Conservation (phyloP, 1,140 invertebrate species). For the Musca domestica region DNA sequence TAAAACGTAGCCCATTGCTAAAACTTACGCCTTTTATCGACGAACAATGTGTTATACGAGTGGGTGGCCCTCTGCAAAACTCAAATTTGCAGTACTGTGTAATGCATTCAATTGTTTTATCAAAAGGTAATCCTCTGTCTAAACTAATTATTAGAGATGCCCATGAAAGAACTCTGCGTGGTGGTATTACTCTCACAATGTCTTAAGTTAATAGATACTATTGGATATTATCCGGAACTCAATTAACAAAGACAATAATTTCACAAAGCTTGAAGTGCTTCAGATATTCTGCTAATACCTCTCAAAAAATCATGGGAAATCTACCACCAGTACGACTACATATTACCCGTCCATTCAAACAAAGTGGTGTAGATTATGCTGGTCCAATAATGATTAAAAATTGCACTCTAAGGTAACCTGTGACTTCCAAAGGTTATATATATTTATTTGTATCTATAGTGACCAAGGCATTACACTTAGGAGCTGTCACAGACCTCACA, state of each 20-base stretch:
- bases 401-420: conserved; percentile 9
- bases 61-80: conserved; percentile 33
- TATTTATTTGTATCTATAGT: conserved; percentile 38
- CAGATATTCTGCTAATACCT: conserved; percentile 12
- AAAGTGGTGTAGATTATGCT: conserved; percentile 51
- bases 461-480: conserved; percentile 51
- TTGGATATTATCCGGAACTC: too few relatives aligned
- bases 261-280: too few relatives aligned
- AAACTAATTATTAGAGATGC: too few relatives aligned
- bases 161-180: too few relatives aligned
- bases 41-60: conserved; percentile 30
- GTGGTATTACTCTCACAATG: too few relatives aligned
- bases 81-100: conserved; percentile 13
- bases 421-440: too few relatives aligned
- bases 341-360: conserved; percentile 38
- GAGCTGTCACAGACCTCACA: conserved; percentile 47
- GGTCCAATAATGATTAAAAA: conserved; percentile 36
- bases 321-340: conserved; percentile 42
- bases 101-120: too few relatives aligned
- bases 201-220: too few relatives aligned
- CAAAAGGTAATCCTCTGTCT: too few relatives aligned
- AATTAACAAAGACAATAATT: too few relatives aligned
- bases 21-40: too few relatives aligned
- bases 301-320: conserved; percentile 40
- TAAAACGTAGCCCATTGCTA: too few relatives aligned